Base-by-base conservation (phyloP, 2,797 vertebrate genomes). In the Pelochelys cantorii region DNA sequence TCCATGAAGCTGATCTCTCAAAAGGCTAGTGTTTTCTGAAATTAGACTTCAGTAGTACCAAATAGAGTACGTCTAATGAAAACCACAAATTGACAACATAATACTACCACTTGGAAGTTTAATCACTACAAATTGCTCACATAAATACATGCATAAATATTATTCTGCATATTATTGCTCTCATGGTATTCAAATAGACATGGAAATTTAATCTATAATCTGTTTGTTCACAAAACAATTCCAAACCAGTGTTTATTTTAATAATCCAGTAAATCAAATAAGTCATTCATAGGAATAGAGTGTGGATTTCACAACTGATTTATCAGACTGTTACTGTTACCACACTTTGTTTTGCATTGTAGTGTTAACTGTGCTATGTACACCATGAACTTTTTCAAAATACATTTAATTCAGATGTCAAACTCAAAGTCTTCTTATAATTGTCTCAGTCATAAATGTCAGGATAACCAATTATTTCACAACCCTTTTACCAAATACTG, bases 341-440 rank as follows among this genome's bases (percentile, higher is more conserved):
- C 1, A 1, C 31, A 59, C 7, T 65, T 91, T 78, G 83, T 42
- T 13, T 55, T 80, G 22, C 1, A 25, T 71, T 84, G 93, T 12
- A 74, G 1, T 15, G 65, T 68, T 81, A 81, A 11, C n/a, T 9
- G 56, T 75, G 1, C 8, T 55, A 34, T 3, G 1, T 2, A 77
- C 31, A 55, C 2, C 11, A 59, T 0, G 0, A 86, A 42, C 5
- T 7, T 4, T 1, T 5, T 60, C 9, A 79, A 2, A 11, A 80
- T 1, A 8, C 18, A 37, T 48, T 57, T 57, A 12, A 22, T 23
- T 34, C 15, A 85, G 22, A 42, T 5, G 9, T 84, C 7, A 62
- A 60, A 48, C 25, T 11, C 25, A 42, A 81, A 18, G 56, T 42
- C 56, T 81, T 81, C 56, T 23, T 59, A 59, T 25, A 60, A 48